Conservation (phyloP, 2,113 vertebrate genomes). For the Phrynosoma platyrhinos region DNA sequence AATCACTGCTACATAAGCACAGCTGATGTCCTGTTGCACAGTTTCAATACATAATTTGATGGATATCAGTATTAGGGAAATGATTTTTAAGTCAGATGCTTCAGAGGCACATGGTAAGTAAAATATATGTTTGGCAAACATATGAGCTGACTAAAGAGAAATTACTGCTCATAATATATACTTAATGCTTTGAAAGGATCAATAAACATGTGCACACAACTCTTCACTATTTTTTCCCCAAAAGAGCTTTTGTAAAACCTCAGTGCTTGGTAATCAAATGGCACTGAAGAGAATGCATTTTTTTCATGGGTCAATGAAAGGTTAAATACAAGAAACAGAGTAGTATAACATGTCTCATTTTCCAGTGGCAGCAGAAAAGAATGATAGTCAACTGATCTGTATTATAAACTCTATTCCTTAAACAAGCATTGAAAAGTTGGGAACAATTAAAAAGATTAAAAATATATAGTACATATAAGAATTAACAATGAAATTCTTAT, state of each 20-base stretch:
- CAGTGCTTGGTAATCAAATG: background rate
- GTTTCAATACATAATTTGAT: background rate
- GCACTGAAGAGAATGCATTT: constrained; percentile 20
- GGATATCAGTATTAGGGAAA: background rate
- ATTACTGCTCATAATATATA: background rate
- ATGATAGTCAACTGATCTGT: background rate
- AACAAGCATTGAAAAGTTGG: background rate
- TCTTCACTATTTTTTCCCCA: background rate
- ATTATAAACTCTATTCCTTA: constrained; percentile 1
- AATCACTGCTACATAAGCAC: background rate
- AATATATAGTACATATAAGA: background rate
- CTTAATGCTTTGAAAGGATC: background rate
- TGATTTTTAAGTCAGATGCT: background rate
- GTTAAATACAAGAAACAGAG: background rate
- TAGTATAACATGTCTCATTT: background rate
- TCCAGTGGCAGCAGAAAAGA: background rate
- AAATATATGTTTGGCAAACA: background rate
- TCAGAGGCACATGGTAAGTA: background rate
- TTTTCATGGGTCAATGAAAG: constrained; percentile 10
- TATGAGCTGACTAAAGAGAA: background rate
- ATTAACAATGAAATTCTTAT: background rate
- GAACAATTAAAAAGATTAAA: background rate
- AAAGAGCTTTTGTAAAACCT: background rate
- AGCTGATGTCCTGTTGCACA: too few relatives aligned
- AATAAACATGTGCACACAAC: background rate